Conservation (phyloP, 35 echinoderm and acorn worm species). For the Strongylocentrotus purpuratus region DNA sequence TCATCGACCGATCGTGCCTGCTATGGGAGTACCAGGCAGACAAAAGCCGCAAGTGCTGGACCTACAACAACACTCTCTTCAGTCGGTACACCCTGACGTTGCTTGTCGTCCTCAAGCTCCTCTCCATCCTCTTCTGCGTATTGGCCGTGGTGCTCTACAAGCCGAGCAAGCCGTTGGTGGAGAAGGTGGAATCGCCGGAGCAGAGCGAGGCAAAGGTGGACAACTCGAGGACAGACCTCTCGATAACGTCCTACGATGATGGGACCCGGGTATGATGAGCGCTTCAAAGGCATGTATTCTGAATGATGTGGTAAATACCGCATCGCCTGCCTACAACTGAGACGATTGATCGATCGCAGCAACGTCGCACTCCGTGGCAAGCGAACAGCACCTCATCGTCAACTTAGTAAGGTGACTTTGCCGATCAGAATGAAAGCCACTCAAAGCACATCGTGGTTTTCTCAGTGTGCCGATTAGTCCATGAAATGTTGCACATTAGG, state of each 20-base stretch:
- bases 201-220: conserved; percentile 22
- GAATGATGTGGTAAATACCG: neutral
- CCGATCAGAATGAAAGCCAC: no score
- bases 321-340: neutral
- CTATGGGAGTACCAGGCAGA: conserved; percentile 69
- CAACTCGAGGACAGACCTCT: neutral
- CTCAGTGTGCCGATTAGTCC: no score
- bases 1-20: conserved; percentile 77
- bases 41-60: conserved; percentile 56
- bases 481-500: no score
- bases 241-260: neutral
- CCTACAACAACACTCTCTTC: conserved; percentile 65
- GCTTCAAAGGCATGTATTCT: neutral
- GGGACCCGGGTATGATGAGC: neutral
- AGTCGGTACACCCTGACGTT: conserved; percentile 35
- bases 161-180: conserved; percentile 17
- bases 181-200: conserved; percentile 24
- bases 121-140: conserved; percentile 22
- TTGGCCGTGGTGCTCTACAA: conserved; percentile 17
- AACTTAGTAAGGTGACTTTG: neutral
- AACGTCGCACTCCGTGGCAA: neutral
- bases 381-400: neutral
- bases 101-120: conserved; percentile 29
- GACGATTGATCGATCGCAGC: neutral
- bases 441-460: no score